A percentile compares a stretch with the other conserved stretches of the same genome.
phyloP scores from a whole-genome alignment of 2,113 vertebrate genomes.

The Channa argus region DNA sequence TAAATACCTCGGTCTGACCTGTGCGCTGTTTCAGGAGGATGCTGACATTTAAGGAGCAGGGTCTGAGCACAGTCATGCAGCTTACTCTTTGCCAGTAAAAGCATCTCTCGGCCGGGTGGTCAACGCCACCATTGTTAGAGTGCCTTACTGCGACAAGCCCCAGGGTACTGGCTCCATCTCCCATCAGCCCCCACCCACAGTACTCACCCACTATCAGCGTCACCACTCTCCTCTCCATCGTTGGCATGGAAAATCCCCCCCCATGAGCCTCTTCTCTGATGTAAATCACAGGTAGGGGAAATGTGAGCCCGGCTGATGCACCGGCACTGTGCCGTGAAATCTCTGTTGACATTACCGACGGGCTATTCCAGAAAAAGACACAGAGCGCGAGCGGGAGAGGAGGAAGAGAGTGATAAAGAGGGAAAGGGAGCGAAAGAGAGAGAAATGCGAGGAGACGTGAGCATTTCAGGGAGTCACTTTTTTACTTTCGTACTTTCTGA shows the following conservation, averaged over 20 bases:
- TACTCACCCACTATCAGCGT: not conserved
- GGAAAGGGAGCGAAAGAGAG: conserved; percentile 31
- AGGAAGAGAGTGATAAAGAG: conserved; percentile 51
- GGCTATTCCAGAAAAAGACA: conserved; percentile 74
- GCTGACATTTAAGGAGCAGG: conserved; percentile 57
- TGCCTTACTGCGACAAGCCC: conserved; percentile 61
- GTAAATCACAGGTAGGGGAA: conserved; percentile 81
- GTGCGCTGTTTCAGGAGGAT: conserved; percentile 3
- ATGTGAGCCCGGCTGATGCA: conserved; percentile 70
- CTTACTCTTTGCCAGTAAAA: conserved; percentile 62
- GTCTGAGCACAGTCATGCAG: conserved; percentile 56
- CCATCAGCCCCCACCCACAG: not conserved
- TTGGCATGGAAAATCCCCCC: conserved; percentile 71
- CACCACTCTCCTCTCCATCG: not conserved
- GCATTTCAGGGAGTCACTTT: conserved; percentile 58
- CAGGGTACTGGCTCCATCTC: conserved; percentile 36
- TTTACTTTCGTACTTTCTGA: conserved; percentile 54
- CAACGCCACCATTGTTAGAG: conserved; percentile 66
- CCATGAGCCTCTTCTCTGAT: conserved; percentile 76
- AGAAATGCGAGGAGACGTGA: conserved; percentile 43
- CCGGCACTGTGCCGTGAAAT: conserved; percentile 77
- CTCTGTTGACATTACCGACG: conserved; percentile 79
- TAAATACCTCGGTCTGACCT: conserved; percentile 19
- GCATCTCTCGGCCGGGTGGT: conserved; percentile 64
- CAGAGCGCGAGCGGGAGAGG: conserved; percentile 42